These are phyloP conservation scores for Bolborhynchus lineola DNA, from an alignment of 2,113 vertebrate genomes.

Conservation along the genomic window DNA sequence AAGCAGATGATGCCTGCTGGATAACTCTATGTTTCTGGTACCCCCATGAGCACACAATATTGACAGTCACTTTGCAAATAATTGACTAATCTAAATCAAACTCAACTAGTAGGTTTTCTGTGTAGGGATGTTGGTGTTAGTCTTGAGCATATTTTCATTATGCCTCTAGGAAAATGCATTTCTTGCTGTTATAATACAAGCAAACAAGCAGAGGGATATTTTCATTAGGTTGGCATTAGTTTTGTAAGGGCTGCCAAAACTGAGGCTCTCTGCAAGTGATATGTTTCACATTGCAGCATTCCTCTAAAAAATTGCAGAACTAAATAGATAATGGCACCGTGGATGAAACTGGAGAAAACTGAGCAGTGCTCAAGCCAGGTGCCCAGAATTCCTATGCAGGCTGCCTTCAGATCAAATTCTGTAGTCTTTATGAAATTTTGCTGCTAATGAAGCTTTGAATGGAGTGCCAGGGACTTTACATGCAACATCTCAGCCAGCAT, in stretches of 20 bases:
- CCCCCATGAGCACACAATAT: neutral
- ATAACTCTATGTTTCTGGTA: neutral
- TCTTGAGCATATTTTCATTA: neutral
- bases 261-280: slow-evolving; percentile 35
- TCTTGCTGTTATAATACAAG: slow-evolving; percentile 30
- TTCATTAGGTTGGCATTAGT: slow-evolving; percentile 44
- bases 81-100: neutral
- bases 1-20: neutral
- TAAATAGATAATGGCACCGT: slow-evolving; percentile 38
- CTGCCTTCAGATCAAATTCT: slow-evolving; percentile 44
- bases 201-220: slow-evolving; percentile 48
- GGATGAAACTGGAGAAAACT: slow-evolving; percentile 43
- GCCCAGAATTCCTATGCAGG: slow-evolving; percentile 17
- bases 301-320: slow-evolving; percentile 48
- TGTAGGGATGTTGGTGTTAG: neutral
- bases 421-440: slow-evolving; percentile 15
- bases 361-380: slow-evolving; percentile 19
- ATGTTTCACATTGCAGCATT: slow-evolving; percentile 52
- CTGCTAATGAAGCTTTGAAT: slow-evolving; percentile 16
- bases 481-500: neutral
- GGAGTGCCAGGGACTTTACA: neutral
- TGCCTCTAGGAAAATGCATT: slow-evolving; percentile 12
- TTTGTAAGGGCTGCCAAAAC: slow-evolving; percentile 53
- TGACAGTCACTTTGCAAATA: neutral
- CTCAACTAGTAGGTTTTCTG: neutral